A percentile compares a stretch with the other conserved stretches of the same genome.
Conservation (phyloP, 2,888 invertebrate genomes). For the Caenorhabditis sp. region DNA sequence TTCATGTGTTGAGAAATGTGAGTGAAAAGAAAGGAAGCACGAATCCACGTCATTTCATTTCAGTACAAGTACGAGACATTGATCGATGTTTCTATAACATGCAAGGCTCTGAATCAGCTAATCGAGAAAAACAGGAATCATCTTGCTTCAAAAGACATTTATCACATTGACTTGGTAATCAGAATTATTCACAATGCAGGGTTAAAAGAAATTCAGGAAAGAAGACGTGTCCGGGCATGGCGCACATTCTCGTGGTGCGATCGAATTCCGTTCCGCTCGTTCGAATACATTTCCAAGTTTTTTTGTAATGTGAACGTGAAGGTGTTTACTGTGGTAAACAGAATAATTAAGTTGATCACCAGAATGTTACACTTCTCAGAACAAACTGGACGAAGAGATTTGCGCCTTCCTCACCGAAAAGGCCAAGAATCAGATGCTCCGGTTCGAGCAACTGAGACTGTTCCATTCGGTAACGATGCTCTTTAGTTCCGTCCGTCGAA, state of each 20-base stretch:
- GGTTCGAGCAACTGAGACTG: constrained; percentile 43
- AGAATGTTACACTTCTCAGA: too few species aligned
- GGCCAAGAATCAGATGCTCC: constrained; percentile 4
- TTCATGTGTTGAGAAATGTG: constrained; percentile 30
- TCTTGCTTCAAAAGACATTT: constrained; percentile 20
- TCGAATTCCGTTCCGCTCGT: constrained; percentile 37
- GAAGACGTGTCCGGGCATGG: constrained; percentile 47
- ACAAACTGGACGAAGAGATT: constrained; percentile 40
- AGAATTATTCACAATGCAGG: too few species aligned
- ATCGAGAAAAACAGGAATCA: constrained; percentile 31
- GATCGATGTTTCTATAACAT: constrained; percentile 9
- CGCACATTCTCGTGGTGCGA: constrained; percentile 50
- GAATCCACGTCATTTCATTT: too few species aligned
- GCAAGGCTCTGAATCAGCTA: constrained; percentile 21
- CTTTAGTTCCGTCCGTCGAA: background rate
- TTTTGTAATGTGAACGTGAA: constrained; percentile 40
- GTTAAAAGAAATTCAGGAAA: constrained; percentile 13
- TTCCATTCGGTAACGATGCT: constrained; percentile 52
- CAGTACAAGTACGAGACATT: constrained; percentile 16
- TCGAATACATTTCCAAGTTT: constrained; percentile 42
- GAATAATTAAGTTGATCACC: background rate
- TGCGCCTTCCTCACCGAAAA: constrained; percentile 28
- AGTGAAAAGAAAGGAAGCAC: background rate
- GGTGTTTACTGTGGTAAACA: constrained; percentile 45
- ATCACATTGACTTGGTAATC: constrained; percentile 49